Evolutionary conservation across 2,113 vertebrate genomes (phyloP).

Genomic region (Erythrocebus patas): DNA sequence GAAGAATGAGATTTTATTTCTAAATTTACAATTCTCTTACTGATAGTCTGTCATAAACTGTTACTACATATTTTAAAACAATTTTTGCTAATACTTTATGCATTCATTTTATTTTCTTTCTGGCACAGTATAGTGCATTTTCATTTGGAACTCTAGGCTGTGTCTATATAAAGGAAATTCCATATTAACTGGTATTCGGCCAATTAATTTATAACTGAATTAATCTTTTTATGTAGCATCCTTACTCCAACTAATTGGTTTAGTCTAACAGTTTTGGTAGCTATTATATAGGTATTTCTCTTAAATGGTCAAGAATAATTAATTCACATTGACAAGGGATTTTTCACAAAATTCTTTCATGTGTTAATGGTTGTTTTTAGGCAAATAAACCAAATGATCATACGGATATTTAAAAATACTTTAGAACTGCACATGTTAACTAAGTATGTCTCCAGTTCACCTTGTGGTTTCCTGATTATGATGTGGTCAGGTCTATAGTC

Average conservation of each 20-base stretch:
- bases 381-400: background rate
- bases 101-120: background rate
- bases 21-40: background rate
- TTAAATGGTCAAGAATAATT: background rate
- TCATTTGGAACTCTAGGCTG: background rate
- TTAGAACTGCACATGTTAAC: background rate
- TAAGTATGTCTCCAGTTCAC: background rate
- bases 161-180: background rate
- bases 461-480: background rate
- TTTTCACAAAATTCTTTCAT: background rate
- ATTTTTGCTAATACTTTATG: background rate
- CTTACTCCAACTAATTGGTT: background rate
- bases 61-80: background rate
- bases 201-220: conserved; percentile 21
- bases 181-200: background rate
- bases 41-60: background rate
- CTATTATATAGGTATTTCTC: background rate
- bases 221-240: background rate
- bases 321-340: background rate
- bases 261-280: background rate
- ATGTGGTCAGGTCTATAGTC: background rate
- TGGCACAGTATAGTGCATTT: background rate
- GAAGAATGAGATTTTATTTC: background rate
- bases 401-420: background rate
- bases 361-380: background rate